phyloP scores from a whole-genome alignment of 2,113 vertebrate genomes.

The Tringa solitaria region DNA sequence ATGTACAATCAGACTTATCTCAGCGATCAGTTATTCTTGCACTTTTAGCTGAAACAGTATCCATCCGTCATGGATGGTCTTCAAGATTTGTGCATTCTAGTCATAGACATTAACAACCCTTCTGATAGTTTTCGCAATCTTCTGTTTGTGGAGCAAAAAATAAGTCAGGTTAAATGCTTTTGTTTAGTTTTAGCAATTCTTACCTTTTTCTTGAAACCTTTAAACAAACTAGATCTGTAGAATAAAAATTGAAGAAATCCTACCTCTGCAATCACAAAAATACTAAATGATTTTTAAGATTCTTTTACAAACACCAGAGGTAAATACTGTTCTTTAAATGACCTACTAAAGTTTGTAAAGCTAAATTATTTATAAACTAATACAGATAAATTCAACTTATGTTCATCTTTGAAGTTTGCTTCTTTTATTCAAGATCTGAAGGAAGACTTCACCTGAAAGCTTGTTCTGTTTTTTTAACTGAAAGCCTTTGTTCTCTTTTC shows the following conservation, averaged over 20 bases:
- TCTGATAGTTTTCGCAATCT: not conserved
- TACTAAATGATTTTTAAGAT: not conserved
- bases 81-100: not conserved
- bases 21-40: not conserved
- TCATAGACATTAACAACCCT: not conserved
- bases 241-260: not conserved
- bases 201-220: not conserved
- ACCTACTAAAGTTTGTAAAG: conserved; percentile 44
- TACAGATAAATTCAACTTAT: conserved; percentile 14
- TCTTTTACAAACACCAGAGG: not conserved
- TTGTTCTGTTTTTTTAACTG: not conserved
- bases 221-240: not conserved
- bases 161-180: not conserved
- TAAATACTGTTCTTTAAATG: not conserved
- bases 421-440: conserved; percentile 37
- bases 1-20: not conserved
- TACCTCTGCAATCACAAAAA: not conserved
- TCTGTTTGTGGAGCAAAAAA: not conserved
- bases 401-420: conserved; percentile 17
- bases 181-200: not conserved
- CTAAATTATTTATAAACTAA: conserved; percentile 19
- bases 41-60: not conserved
- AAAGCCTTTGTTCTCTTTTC: conserved; percentile 37
- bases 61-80: not conserved
- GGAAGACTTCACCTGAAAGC: not conserved